Conservation (phyloP, 2,888 invertebrate genomes). For the Philonicus albiceps region DNA sequence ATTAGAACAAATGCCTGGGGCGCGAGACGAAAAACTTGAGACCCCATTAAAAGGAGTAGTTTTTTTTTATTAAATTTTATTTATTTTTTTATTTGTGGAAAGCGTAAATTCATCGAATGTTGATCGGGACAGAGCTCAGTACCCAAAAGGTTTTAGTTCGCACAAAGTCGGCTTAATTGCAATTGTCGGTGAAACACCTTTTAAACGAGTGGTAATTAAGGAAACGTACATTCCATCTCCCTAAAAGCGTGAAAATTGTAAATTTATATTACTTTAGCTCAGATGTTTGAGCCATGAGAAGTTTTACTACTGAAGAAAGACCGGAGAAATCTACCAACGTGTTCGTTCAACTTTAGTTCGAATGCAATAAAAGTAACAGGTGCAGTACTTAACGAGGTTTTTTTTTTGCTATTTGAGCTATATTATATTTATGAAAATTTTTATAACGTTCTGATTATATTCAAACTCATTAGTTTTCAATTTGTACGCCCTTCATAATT, state of each 20-base stretch:
- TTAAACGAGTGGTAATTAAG: not conserved
- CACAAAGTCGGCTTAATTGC: not conserved
- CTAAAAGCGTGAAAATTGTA: not conserved
- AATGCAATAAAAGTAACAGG: not conserved
- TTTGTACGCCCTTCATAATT: not conserved
- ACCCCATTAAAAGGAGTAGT: conserved; percentile 13
- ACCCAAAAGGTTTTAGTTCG: not conserved
- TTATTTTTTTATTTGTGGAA: not conserved
- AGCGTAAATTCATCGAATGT: not conserved
- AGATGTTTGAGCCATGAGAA: not conserved
- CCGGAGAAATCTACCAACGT: not conserved
- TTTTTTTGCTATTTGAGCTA: not conserved
- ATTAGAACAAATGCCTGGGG: conserved; percentile 29
- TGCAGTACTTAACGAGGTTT: not conserved
- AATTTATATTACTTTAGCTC: not conserved
- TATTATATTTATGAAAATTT: no score
- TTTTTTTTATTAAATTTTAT: not conserved
- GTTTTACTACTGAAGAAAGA: not conserved
- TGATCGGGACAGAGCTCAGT: not conserved
- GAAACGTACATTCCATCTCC: not conserved
- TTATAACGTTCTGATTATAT: not conserved
- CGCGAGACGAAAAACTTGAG: not conserved
- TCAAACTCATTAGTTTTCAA: not conserved
- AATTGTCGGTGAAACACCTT: not conserved
- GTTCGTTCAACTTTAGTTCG: not conserved